Percentiles rank a stretch among this genome's conserved stretches.
These are phyloP conservation scores for Aporophyla lueneburgensis DNA, from an alignment of 2,888 invertebrate species.

Conservation along the genomic window DNA sequence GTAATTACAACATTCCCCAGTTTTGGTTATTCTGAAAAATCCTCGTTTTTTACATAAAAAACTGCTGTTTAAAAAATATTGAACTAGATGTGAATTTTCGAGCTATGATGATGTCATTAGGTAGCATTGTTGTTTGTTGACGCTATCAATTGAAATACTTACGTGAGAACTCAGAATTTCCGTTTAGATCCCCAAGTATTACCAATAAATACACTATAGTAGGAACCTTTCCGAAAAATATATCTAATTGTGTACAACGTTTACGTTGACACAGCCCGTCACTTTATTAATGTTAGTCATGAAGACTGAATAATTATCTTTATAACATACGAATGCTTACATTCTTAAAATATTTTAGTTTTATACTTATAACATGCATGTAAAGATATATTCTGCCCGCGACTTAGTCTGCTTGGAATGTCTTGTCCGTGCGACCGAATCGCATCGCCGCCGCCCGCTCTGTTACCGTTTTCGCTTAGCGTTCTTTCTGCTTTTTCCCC, in stretches of 20 bases:
- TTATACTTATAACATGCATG: background rate
- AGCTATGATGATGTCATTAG: slow-evolving; percentile 14
- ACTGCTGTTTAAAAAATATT: background rate
- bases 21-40: slow-evolving; percentile 2
- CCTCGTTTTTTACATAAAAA: background rate
- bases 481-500: background rate
- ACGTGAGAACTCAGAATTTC: background rate
- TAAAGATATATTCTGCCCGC: background rate
- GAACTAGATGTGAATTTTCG: background rate
- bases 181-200: background rate
- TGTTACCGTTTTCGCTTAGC: background rate
- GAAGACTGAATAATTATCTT: no score
- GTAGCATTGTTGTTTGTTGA: slow-evolving; percentile 18
- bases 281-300: background rate
- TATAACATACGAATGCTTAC: background rate
- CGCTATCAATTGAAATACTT: background rate
- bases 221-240: background rate
- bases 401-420: background rate
- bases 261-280: background rate
- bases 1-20: background rate
- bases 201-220: background rate
- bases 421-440: background rate
- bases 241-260: background rate
- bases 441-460: background rate
- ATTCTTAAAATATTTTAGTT: background rate